Conservation (phyloP, 2,797 vertebrate species). For the Anomalospiza imberbis region DNA sequence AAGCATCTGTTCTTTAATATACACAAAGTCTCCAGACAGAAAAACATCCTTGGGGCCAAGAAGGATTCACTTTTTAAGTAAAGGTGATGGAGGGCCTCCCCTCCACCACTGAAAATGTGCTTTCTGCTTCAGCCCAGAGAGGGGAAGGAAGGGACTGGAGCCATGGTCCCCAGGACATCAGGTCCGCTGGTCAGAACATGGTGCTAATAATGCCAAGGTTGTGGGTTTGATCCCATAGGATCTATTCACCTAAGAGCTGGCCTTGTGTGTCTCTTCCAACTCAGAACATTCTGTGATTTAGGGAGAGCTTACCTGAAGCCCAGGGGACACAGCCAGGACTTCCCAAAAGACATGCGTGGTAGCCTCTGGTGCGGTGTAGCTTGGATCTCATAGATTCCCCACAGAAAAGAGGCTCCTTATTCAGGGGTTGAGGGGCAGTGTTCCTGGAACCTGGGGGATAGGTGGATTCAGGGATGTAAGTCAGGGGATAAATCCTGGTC, state of each 20-base stretch:
- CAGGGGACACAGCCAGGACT: neutral
- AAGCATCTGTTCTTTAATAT: neutral
- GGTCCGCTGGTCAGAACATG: neutral
- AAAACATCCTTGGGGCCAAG: neutral
- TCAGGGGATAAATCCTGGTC: neutral
- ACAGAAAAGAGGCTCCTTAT: neutral
- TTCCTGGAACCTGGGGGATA: neutral
- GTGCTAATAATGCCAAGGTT: neutral
- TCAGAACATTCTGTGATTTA: neutral
- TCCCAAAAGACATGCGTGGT: neutral
- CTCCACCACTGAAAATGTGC: neutral
- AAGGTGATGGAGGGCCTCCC: neutral
- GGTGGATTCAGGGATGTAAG: neutral
- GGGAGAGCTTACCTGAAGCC: neutral
- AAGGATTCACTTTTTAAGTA: neutral
- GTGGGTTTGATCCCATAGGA: neutral
- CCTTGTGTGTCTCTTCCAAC: neutral
- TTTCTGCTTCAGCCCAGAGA: neutral
- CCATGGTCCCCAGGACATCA: neutral
- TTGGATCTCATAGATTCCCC: neutral
- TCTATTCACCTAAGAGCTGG: neutral
- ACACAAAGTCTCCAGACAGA: neutral
- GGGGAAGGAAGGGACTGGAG: neutral
- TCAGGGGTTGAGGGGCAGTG: neutral
- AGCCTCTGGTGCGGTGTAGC: neutral